Conservation (phyloP, 2,888 invertebrate genomes). For the Nomada fabriciana region DNA sequence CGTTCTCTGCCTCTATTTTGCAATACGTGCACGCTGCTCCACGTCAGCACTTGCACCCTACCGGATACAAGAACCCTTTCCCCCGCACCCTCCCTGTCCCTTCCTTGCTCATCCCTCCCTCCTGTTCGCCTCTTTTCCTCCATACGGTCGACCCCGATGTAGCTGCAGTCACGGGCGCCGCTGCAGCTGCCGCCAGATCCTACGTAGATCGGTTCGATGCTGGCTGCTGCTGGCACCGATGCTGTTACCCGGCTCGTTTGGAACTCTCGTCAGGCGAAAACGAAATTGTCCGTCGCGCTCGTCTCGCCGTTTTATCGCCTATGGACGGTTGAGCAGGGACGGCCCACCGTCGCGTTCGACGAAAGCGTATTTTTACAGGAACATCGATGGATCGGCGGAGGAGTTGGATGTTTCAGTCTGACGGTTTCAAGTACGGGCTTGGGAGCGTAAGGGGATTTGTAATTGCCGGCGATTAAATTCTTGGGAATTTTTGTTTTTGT, state of each 20-base stretch:
- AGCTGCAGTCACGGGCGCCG: conserved; percentile 64
- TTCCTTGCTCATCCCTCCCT: not conserved
- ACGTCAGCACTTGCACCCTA: conserved; percentile 68
- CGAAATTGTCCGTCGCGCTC: conserved; percentile 73
- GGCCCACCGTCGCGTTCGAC: conserved; percentile 11
- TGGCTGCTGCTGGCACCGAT: conserved; percentile 59
- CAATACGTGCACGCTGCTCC: conserved; percentile 67
- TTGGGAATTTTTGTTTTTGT: no score
- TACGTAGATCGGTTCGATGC: conserved; percentile 61
- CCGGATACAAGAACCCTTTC: conserved; percentile 65
- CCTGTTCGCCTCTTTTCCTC: conserved; percentile 4
- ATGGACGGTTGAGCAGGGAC: conserved; percentile 35
- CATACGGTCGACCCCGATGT: conserved; percentile 62
- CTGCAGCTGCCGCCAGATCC: conserved; percentile 70
- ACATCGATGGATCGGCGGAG: conserved; percentile 10
- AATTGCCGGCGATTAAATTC: not conserved
- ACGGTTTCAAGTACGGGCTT: not conserved
- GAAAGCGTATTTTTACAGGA: conserved; percentile 31
- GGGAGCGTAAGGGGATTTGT: not conserved
- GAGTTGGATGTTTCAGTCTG: conserved; percentile 7
- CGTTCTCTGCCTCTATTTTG: conserved; percentile 65
- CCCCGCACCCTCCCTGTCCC: not conserved
- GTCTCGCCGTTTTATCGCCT: conserved; percentile 71
- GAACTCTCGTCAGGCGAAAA: conserved; percentile 75
- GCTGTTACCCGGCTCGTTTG: conserved; percentile 69